Evolutionary conservation across 2,888 invertebrate species (phyloP), one percentile per base, ranked within the genome.

Genomic region (Lagria hirta): DNA sequence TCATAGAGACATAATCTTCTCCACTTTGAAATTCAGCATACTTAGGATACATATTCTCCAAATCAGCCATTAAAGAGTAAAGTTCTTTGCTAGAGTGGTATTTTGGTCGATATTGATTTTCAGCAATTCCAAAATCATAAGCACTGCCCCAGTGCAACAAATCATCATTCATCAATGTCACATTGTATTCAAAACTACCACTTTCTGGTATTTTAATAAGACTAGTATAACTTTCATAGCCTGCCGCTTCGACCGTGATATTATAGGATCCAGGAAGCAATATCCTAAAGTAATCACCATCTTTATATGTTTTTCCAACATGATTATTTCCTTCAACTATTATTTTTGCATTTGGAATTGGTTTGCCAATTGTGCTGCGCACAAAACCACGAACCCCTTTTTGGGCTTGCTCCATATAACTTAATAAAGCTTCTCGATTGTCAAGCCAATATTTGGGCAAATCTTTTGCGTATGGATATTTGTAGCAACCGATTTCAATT

Each of bases 251-350:
- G 0, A 83, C 86, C 3, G 86, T 89, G 23, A 97, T 66, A 52
- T 84, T 84, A 66, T 97, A 95, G 3, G 72, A 78, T 11, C 96
- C 97, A 0, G 97, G 95, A 7, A 84, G 66, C 4, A 98, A 73
- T 14, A 99, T 72, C 15, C 95, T 79, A 91, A 93, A 99, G 72
- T 88, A 99, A 73, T 98, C 97, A 0, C 99, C 98, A 48, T 78
- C 76, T 4, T 66, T 66, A 0, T 85, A 83, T 0, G 88, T 78
- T 20, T 73, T 79, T 0, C 90, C 79, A 1, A 74, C 71, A 66
- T 95, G 95, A 16, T 81, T 73, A 34, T 88, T 83, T 1, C 88
- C 88, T 51, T 80, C 75, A 0, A 97, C 83, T 1, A 76, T 72
- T 21, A 99, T 81, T 8, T 81, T 83, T 0, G 90, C 93, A 60